phyloP scores from a whole-genome alignment of 2,888 invertebrate genomes.

The Lasiommata megera region DNA sequence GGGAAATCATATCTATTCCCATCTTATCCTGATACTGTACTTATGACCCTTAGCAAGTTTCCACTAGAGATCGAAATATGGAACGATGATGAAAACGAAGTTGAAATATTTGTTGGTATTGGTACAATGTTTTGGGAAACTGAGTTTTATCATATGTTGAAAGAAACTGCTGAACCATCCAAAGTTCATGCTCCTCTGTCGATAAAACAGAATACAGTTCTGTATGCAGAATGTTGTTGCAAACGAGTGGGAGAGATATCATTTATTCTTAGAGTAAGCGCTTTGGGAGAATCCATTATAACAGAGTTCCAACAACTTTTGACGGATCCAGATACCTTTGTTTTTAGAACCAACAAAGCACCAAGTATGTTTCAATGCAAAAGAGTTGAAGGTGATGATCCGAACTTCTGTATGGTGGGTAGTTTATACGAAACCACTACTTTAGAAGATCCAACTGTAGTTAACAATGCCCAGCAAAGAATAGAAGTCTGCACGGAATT shows the following conservation, averaged over 20 bases:
- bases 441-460: constrained; percentile 63
- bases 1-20: constrained; percentile 81
- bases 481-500: constrained; percentile 69
- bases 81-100: constrained; percentile 65
- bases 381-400: constrained; percentile 63
- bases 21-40: constrained; percentile 67
- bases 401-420: constrained; percentile 70
- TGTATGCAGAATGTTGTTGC: constrained; percentile 61
- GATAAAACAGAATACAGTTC: constrained; percentile 52
- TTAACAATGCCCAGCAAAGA: constrained; percentile 48
- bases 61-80: constrained; percentile 76
- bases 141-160: constrained; percentile 72
- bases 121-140: constrained; percentile 70
- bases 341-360: constrained; percentile 68
- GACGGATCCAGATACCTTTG: constrained; percentile 62
- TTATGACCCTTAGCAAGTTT: constrained; percentile 63
- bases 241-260: constrained; percentile 63
- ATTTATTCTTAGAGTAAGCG: constrained; percentile 72
- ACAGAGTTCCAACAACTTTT: constrained; percentile 71
- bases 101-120: constrained; percentile 65
- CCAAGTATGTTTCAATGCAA: constrained; percentile 70
- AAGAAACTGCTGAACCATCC: constrained; percentile 57
- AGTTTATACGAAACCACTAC: constrained; percentile 69
- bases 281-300: constrained; percentile 70
- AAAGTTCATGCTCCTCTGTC: constrained; percentile 55